phyloP scores from a whole-genome alignment of 1,140 invertebrate species.

The Carposina sasakii region DNA sequence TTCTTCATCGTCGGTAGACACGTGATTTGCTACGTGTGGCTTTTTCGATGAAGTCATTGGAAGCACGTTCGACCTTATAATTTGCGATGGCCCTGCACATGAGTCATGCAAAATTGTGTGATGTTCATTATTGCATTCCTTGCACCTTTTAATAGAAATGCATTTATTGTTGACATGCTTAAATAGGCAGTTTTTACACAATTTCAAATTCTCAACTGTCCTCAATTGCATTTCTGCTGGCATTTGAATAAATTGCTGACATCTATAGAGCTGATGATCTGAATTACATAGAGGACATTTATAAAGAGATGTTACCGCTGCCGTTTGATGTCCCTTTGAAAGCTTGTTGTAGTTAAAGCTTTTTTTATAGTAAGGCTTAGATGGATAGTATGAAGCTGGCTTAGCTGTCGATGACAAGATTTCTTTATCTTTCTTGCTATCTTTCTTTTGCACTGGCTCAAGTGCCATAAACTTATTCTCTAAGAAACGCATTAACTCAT shows the following conservation, averaged over 20 bases:
- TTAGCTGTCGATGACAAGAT: too few species aligned
- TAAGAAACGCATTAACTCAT: background rate
- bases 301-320: too few species aligned
- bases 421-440: too few species aligned
- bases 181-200: slow-evolving; percentile 5
- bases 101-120: slow-evolving; percentile 7
- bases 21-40: too few species aligned
- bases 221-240: background rate
- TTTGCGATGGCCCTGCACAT: too few species aligned
- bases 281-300: background rate
- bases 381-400: too few species aligned
- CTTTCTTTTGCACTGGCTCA: background rate
- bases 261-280: background rate
- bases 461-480: background rate
- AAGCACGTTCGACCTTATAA: too few species aligned
- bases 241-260: background rate
- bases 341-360: too few species aligned
- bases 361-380: too few species aligned
- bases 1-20: background rate
- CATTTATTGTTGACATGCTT: slow-evolving; percentile 4
- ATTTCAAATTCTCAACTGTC: background rate
- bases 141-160: background rate
- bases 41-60: too few species aligned
- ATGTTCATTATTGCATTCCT: slow-evolving; percentile 6
- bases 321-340: too few species aligned